Percentiles rank a stretch among this genome's conserved stretches.
Conservation (phyloP, 1,140 invertebrate genomes). For the Meloidogyne exigua region DNA sequence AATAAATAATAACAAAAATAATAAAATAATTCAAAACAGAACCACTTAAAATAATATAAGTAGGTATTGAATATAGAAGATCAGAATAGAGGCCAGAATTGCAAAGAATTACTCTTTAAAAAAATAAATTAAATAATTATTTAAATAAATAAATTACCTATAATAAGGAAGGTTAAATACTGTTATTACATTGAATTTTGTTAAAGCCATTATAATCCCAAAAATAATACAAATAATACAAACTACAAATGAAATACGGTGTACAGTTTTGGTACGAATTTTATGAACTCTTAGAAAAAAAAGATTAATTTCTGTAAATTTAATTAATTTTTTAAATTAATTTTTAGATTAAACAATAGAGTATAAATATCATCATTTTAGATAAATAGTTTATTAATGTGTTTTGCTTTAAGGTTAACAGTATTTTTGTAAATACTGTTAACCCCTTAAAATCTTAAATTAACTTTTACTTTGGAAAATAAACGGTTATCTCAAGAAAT, state of each 20-base stretch:
- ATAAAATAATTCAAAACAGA: background rate
- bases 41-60: slow-evolving; percentile 4
- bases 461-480: too few species aligned
- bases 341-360: background rate
- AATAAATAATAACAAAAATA: slow-evolving; percentile 18
- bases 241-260: background rate
- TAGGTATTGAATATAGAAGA: slow-evolving; percentile 6
- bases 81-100: slow-evolving; percentile 22
- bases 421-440: too few species aligned
- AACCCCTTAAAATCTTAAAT: too few species aligned
- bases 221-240: slow-evolving; percentile 1
- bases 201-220: slow-evolving; percentile 3
- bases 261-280: slow-evolving; percentile 1
- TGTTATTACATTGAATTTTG: slow-evolving; percentile 7
- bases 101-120: slow-evolving; percentile 9
- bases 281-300: slow-evolving; percentile 4
- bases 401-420: too few species aligned
- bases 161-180: slow-evolving; percentile 10
- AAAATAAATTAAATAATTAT: slow-evolving; percentile 9
- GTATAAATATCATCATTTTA: too few species aligned
- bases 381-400: too few species aligned
- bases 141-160: slow-evolving; percentile 3
- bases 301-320: background rate
- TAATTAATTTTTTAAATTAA: background rate
- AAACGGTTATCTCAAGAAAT: too few species aligned